These are phyloP conservation scores for Molorchus minor DNA, from an alignment of 2,888 invertebrate species.

Conservation along the genomic window DNA sequence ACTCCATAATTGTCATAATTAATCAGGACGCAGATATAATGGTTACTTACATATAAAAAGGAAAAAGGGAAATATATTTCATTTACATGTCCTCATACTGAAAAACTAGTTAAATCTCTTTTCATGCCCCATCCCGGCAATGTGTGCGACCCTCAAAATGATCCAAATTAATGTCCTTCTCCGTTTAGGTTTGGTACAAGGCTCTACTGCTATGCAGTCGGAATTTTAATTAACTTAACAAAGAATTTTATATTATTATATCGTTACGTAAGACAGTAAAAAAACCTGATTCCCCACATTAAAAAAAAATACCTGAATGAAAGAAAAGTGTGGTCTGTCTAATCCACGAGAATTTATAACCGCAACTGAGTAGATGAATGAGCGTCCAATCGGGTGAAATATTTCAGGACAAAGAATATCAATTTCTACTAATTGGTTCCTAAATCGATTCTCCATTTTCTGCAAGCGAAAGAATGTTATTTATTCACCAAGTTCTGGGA, in stretches of 20 bases:
- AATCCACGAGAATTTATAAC: constrained; percentile 31
- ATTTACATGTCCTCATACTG: too few relatives aligned
- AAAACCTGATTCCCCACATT: constrained; percentile 17
- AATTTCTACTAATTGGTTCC: constrained; percentile 52
- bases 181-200: not conserved
- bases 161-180: not conserved
- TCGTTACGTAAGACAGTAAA: constrained; percentile 42
- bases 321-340: constrained; percentile 33
- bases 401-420: constrained; percentile 50
- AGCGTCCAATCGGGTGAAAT: constrained; percentile 37
- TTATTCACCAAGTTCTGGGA: constrained; percentile 12
- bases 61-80: too few relatives aligned
- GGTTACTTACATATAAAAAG: too few relatives aligned
- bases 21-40: too few relatives aligned
- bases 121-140: too few relatives aligned
- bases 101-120: too few relatives aligned
- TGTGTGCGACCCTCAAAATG: too few relatives aligned
- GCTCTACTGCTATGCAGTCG: constrained; percentile 25
- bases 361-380: constrained; percentile 30
- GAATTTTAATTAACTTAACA: constrained; percentile 49
- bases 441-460: constrained; percentile 36
- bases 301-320: constrained; percentile 28
- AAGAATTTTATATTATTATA: constrained; percentile 45
- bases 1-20: too few relatives aligned
- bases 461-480: constrained; percentile 22